These are phyloP conservation scores for Poecilia picta DNA, from an alignment of 2,797 vertebrate genomes.

Conservation along the genomic window DNA sequence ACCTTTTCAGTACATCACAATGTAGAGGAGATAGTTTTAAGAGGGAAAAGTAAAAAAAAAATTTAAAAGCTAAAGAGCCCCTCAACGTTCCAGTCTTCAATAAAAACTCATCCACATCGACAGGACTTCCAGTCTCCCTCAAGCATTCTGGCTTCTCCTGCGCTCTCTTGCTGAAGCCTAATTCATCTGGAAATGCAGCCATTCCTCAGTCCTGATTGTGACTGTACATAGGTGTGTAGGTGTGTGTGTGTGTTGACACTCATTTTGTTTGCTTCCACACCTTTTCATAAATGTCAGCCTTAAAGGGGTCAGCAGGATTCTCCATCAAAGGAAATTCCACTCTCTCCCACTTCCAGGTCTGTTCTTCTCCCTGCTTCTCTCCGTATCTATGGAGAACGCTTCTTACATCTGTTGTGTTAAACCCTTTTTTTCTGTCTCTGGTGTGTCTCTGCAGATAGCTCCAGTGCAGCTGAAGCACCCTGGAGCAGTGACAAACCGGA, in stretches of 20 bases:
- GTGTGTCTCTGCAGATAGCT: slow-evolving; percentile 70
- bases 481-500: slow-evolving; percentile 81
- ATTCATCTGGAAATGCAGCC: slow-evolving; percentile 70
- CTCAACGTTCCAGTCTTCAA: not conserved
- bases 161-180: slow-evolving; percentile 53
- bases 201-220: slow-evolving; percentile 41
- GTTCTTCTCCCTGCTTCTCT: not conserved
- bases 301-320: slow-evolving; percentile 11
- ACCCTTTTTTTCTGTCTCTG: not conserved
- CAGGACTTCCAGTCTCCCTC: slow-evolving; percentile 34
- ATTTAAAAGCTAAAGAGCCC: not conserved
- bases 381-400: not conserved
- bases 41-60: slow-evolving; percentile 7
- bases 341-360: not conserved
- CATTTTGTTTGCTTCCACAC: slow-evolving; percentile 49
- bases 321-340: slow-evolving; percentile 49
- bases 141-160: slow-evolving; percentile 63
- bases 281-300: slow-evolving; percentile 72
- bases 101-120: not conserved
- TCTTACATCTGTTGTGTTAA: not conserved
- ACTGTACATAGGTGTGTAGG: not conserved
- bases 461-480: slow-evolving; percentile 77
- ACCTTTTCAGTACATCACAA: not conserved
- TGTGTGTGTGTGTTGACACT: slow-evolving; percentile 32
- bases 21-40: not conserved